Conservation (phyloP, 2,888 invertebrate species). For the Diaprepes abbreviatus region DNA sequence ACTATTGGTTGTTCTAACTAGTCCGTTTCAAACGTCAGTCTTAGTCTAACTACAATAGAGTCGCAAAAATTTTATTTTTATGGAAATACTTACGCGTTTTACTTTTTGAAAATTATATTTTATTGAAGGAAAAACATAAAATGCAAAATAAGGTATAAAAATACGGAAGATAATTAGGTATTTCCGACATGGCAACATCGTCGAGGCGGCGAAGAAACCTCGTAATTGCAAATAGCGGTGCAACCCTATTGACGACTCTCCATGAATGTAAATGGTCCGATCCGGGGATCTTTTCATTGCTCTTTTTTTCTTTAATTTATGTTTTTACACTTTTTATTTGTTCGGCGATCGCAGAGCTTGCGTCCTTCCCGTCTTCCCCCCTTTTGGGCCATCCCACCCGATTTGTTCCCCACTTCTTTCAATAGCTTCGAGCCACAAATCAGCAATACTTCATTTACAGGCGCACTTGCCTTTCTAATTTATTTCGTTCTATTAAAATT, state of each 20-base stretch:
- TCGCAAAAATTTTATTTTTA: no score
- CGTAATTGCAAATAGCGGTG: conserved; percentile 57
- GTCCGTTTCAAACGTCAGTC: no score
- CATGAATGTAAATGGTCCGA: conserved; percentile 65
- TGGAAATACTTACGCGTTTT: no score
- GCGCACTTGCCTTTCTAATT: conserved; percentile 51
- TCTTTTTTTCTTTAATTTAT: conserved; percentile 57
- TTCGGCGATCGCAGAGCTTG: conserved; percentile 48
- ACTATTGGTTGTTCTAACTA: no score
- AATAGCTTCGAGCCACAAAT: conserved; percentile 51
- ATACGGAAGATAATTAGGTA: conserved; percentile 43
- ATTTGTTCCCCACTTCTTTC: conserved; percentile 52
- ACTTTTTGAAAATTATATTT: no score
- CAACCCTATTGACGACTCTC: conserved; percentile 60
- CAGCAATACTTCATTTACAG: conserved; percentile 53
- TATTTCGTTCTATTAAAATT: conserved; percentile 52
- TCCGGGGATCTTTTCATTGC: conserved; percentile 56
- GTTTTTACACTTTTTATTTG: conserved; percentile 57
- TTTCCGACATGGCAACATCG: conserved; percentile 40
- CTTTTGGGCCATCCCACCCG: conserved; percentile 40
- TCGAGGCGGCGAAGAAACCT: conserved; percentile 44
- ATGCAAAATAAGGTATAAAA: conserved; percentile 35
- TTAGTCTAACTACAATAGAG: no score
- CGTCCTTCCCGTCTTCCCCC: conserved; percentile 13
- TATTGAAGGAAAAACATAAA: background rate